Base-by-base conservation (phyloP, 2,113 vertebrate species). In the Ovibos moschatus region DNA sequence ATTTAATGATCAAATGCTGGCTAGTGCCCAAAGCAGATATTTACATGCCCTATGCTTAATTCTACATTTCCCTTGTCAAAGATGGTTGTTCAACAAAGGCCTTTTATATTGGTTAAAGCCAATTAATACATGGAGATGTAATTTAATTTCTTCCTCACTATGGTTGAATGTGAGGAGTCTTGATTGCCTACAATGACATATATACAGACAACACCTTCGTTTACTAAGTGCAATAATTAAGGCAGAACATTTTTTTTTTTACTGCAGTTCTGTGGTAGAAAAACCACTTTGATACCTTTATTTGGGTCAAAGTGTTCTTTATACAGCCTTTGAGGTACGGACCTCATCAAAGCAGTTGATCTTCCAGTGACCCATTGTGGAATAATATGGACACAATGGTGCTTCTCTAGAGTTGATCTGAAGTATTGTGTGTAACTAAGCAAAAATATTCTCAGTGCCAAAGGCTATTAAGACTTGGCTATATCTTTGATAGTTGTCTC, bases 341-440 rank as follows among this genome's bases (percentile, higher is more conserved):
- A 95, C 51, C 58, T 97, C 76, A 92, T 67, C 6, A 23, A 95
- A 95, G 86, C 47, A 91, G 94, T 83, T 95, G 51, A 95, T 94
- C 93, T 97, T 82, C 64, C 89, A 76, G 85, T 83, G 88, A 94
- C 87, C 96, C 67, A 62, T 60, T 97, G 98, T 90, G 88, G 78
- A 88, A 62, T 79, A 43, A 50, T 81, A 25, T 45, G 53, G 71
- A 43, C 43, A 74, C 90, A 81, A 10, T 53, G 40, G 12, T 82
- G 6, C 74, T 88, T 97, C 88, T 95, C n/a, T 88, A 25, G 83
- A 87, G 21, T 94, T 71, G 27, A 79, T 47, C 53, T 50, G 30
- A 82, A 89, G 36, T 67, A 19, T 36, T 92, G 23, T 53, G 10
- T 81, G 14, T 78, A 87, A 60, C 53, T 95, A 43, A 94, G 64